phyloP scores from a whole-genome alignment of 2,888 invertebrate genomes.

The Eudemis profundana region DNA sequence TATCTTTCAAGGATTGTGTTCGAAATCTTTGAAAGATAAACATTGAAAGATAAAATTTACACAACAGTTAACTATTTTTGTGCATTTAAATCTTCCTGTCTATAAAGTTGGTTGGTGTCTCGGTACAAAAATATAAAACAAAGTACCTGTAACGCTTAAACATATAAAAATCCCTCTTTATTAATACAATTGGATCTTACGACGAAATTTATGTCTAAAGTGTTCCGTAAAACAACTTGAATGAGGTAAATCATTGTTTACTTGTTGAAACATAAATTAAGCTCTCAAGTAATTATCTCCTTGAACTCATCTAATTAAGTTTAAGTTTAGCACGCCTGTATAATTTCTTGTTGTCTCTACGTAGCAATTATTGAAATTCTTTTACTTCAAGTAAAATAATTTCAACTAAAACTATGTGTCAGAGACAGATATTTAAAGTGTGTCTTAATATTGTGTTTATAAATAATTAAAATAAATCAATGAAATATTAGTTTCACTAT shows the following conservation, averaged over 20 bases:
- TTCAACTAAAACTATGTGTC: slow-evolving; percentile 23
- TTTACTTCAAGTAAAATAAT: too few relatives aligned
- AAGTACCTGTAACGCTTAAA: not conserved
- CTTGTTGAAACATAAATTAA: slow-evolving; percentile 39
- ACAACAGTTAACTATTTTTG: too few relatives aligned
- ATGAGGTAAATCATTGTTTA: slow-evolving; percentile 39
- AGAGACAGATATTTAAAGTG: slow-evolving; percentile 29
- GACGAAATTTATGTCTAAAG: slow-evolving; percentile 9
- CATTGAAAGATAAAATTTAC: too few relatives aligned
- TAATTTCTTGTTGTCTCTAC: slow-evolving; percentile 45
- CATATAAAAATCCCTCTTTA: not conserved
- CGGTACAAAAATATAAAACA: too few relatives aligned
- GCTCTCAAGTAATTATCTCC: slow-evolving; percentile 41
- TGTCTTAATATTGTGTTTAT: too few relatives aligned
- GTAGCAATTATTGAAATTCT: too few relatives aligned
- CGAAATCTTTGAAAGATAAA: too few relatives aligned
- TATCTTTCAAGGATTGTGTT: too few relatives aligned
- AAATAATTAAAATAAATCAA: too few relatives aligned
- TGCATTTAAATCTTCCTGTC: too few relatives aligned
- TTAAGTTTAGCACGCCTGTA: slow-evolving; percentile 40
- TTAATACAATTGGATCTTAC: not conserved
- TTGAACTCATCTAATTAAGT: slow-evolving; percentile 44
- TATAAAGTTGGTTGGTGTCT: too few relatives aligned
- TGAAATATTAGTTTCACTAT: too few relatives aligned
- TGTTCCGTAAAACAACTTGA: slow-evolving; percentile 18